Base-by-base conservation (phyloP, 2,113 vertebrate species). In the Triplophysa siluroides region DNA sequence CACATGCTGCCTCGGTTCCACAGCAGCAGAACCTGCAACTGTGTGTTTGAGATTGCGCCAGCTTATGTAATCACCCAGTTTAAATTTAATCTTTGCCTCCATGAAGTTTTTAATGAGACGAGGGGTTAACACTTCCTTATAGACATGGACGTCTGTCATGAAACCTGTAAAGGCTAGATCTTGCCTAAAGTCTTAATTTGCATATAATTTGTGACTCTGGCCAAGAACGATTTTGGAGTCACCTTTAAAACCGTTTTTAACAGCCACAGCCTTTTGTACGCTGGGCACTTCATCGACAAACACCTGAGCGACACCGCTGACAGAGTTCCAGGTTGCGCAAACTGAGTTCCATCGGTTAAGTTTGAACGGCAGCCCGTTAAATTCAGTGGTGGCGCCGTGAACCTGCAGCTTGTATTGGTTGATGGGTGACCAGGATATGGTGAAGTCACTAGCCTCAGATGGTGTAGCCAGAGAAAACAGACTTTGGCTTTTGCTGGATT, bases 51-150 rank as follows among this genome's bases (percentile, higher is more conserved):
- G 75, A 65, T 29, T 54, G 7, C 29, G 60, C 75, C 75, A 77
- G 75, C 2, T 66, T 16, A 77, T 38, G 24, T 54, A 66, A 54
- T 77, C 45, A 14, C 61, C 75, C 16, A 23, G 45, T 77, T 77
- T 77, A 18, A 33, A 77, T 66, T 38, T 62, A 33, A 3, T 63
- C 72, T 77, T 65, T 65, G 5, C 19, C 3, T 21, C 61, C 3
- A 77, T 77, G 62, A 54, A 77, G 19, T 45, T 38, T 45, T 77
- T 65, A 54, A 77, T 77, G 18, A 52, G 75, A 21, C 3, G 61
- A 2, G 18, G 0, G 12, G 75, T 52, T n/a, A 77, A 26, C 18
- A 54, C 19, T 54, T 65, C 10, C 19, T 16, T 33, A 13, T 77
- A 45, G 8, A 77, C 2, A 2, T 77, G 62, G 8, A 77, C 75